Percentiles rank a stretch among this genome's conserved stretches.
These are phyloP conservation scores for Apodemia duryi DNA, from an alignment of 2,888 invertebrate genomes.

Conservation along the genomic window DNA sequence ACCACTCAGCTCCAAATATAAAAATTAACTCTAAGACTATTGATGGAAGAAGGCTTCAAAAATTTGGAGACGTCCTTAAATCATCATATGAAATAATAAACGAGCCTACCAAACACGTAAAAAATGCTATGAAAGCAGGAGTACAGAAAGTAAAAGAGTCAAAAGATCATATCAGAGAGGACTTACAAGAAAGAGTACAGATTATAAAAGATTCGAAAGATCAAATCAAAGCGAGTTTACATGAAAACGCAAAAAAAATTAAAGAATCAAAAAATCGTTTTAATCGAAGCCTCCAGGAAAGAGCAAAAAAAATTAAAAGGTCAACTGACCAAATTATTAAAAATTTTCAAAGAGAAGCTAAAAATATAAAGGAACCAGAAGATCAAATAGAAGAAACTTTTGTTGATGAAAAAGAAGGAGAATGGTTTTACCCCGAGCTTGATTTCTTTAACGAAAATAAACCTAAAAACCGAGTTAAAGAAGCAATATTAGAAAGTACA, in stretches of 20 bases:
- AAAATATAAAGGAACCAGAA: not conserved
- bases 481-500: not conserved
- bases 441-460: not conserved
- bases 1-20: constrained; percentile 19
- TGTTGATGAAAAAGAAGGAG: not conserved
- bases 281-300: not conserved
- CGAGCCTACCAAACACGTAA: not conserved
- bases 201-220: not conserved
- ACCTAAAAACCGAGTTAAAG: not conserved
- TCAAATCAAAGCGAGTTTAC: not conserved
- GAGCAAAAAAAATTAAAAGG: not conserved
- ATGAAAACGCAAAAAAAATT: not conserved
- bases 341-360: not conserved
- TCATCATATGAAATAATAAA: constrained; percentile 9
- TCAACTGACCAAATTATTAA: not conserved
- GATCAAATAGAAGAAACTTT: not conserved
- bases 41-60: constrained; percentile 32
- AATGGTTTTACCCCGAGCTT: not conserved
- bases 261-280: not conserved
- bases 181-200: not conserved
- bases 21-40: constrained; percentile 22
- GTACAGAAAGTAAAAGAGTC: not conserved
- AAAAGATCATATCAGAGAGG: not conserved
- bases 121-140: not conserved
- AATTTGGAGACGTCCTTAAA: constrained; percentile 9